These are phyloP conservation scores for Atta colombica DNA, from an alignment of 1,140 invertebrate species.

Conservation along the genomic window DNA sequence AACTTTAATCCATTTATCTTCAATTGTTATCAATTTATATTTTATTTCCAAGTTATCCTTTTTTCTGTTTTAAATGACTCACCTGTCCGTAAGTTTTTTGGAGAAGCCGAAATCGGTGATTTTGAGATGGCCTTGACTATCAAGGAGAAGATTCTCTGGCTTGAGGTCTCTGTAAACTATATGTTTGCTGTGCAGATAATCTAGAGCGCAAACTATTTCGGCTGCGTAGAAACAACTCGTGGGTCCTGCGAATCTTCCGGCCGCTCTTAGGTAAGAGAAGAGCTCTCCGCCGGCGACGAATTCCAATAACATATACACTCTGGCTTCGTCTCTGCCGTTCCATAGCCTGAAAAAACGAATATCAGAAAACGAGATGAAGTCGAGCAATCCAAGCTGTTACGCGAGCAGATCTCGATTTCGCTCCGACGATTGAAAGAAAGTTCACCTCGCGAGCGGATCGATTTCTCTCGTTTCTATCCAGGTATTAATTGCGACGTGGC, in stretches of 20 bases:
- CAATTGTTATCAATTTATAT: background rate
- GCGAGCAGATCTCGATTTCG: slow-evolving; percentile 19
- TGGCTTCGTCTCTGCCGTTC: slow-evolving; percentile 95
- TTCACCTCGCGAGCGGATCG: slow-evolving; percentile 16
- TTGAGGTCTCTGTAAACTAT: slow-evolving; percentile 95
- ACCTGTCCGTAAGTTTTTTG: slow-evolving; percentile 95
- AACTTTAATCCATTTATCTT: background rate
- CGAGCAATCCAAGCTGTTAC: background rate
- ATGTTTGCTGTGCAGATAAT: slow-evolving; percentile 96
- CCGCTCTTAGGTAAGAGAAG: slow-evolving; percentile 97
- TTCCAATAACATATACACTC: slow-evolving; percentile 98
- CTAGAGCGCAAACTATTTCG: slow-evolving; percentile 97
- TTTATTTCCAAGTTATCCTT: background rate
- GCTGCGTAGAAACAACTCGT: slow-evolving; percentile 97
- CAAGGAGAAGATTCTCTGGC: slow-evolving; percentile 97
- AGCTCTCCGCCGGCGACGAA: slow-evolving; percentile 98
- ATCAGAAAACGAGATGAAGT: background rate
- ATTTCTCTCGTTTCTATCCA: slow-evolving; percentile 43
- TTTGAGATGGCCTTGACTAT: slow-evolving; percentile 97
- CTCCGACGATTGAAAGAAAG: background rate
- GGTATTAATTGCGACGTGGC: slow-evolving; percentile 21
- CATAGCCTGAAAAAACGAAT: slow-evolving; percentile 91
- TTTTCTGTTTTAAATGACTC: background rate
- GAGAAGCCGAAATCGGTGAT: slow-evolving; percentile 99
- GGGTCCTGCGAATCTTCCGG: slow-evolving; percentile 94